Conservation (phyloP, 1,140 invertebrate genomes). For the Drosophila saltans region DNA sequence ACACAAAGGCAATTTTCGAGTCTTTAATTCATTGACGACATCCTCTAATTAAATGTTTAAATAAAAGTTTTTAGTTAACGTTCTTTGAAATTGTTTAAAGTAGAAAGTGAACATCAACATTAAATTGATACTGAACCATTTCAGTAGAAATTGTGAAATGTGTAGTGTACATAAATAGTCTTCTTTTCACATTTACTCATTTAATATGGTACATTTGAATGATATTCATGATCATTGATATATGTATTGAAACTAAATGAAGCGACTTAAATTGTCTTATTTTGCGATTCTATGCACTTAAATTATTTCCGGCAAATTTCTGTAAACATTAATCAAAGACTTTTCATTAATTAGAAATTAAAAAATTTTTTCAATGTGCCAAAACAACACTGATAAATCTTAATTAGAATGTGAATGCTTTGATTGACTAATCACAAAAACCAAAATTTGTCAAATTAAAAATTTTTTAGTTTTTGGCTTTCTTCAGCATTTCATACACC, state of each 20-base stretch:
- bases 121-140: no score
- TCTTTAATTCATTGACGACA: background rate
- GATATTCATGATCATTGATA: background rate
- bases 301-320: no score
- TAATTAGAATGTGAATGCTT: background rate
- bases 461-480: background rate
- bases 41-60: background rate
- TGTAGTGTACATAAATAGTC: background rate
- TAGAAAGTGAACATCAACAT: background rate
- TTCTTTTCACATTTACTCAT: background rate
- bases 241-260: background rate
- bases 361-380: no score
- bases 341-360: no score
- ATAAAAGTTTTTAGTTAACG: background rate
- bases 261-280: no score
- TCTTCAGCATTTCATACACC: background rate
- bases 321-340: no score
- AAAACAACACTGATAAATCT: background rate
- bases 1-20: background rate
- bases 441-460: background rate
- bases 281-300: no score
- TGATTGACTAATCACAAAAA: background rate
- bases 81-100: constrained; percentile 10
- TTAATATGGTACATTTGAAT: background rate
- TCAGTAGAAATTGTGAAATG: background rate